phyloP scores from a whole-genome alignment of 2,888 invertebrate species.

The Harpalus rubripes region DNA sequence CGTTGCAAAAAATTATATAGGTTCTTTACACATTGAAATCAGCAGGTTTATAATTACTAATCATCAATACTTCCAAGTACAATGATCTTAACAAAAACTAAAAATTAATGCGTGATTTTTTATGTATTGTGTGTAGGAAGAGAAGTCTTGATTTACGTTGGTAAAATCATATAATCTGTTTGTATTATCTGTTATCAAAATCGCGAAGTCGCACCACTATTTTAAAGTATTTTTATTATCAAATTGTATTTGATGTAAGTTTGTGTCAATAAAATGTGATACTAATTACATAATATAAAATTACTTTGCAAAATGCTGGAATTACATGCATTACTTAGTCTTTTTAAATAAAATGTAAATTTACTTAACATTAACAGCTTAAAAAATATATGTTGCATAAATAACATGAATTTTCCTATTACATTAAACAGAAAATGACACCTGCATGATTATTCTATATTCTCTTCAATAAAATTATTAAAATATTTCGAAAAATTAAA shows the following conservation, averaged over 20 bases:
- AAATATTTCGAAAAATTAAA: no score
- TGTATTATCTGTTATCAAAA: constrained; percentile 20
- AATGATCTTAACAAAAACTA: constrained; percentile 10
- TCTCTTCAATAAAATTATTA: background rate
- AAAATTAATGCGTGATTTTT: background rate
- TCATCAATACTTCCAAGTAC: constrained; percentile 10
- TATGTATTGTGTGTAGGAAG: background rate
- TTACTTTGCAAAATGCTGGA: background rate
- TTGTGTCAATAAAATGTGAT: constrained; percentile 1
- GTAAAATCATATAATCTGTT: constrained; percentile 12
- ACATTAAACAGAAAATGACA: background rate
- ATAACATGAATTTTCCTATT: background rate
- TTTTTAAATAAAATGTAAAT: background rate
- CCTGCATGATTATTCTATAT: no score
- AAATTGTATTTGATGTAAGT: background rate
- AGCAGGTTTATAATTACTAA: constrained; percentile 22
- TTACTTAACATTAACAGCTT: background rate
- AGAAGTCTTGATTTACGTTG: background rate
- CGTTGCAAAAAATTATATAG: constrained; percentile 26
- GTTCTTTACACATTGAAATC: background rate
- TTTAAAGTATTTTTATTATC: background rate
- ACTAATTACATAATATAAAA: constrained; percentile 20
- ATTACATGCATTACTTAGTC: background rate
- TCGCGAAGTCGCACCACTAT: background rate
- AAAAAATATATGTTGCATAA: no score